Evolutionary conservation across 2,113 vertebrate species (phyloP).

Genomic region (Seriola quinqueradiata): DNA sequence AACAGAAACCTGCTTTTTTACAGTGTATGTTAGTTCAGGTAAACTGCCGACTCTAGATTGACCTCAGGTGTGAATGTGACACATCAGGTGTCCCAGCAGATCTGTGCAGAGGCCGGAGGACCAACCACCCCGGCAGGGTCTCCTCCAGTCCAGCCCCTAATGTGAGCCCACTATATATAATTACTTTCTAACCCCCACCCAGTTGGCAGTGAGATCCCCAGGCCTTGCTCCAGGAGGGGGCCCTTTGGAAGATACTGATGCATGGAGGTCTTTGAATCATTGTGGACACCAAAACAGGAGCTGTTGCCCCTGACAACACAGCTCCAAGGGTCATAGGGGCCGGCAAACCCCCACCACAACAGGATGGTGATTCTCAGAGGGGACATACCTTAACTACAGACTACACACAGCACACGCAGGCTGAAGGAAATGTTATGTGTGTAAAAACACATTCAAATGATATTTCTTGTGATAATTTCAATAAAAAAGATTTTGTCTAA

Average conservation of each 20-base stretch:
- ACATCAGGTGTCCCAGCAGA: too few relatives aligned
- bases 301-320: neutral
- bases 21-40: too few relatives aligned
- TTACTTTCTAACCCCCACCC: neutral
- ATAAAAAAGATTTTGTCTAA: too few relatives aligned
- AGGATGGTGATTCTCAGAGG: neutral
- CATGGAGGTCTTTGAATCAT: neutral
- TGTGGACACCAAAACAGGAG: neutral
- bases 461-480: too few relatives aligned
- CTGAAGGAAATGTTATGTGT: neutral
- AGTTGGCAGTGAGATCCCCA: neutral
- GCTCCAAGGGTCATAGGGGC: neutral
- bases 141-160: too few relatives aligned
- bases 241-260: neutral
- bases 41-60: too few relatives aligned
- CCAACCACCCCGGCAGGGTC: too few relatives aligned
- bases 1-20: too few relatives aligned
- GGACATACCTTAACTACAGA: neutral
- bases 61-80: too few relatives aligned
- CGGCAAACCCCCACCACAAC: neutral
- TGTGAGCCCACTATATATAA: too few relatives aligned
- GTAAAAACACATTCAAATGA: too few relatives aligned
- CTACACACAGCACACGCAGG: neutral
- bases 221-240: neutral
- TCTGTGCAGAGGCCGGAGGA: too few relatives aligned